Evolutionary conservation across 2,888 invertebrate genomes (phyloP), one percentile per base, ranked within the genome.

Genomic region (Ferdinandea cuprea): DNA sequence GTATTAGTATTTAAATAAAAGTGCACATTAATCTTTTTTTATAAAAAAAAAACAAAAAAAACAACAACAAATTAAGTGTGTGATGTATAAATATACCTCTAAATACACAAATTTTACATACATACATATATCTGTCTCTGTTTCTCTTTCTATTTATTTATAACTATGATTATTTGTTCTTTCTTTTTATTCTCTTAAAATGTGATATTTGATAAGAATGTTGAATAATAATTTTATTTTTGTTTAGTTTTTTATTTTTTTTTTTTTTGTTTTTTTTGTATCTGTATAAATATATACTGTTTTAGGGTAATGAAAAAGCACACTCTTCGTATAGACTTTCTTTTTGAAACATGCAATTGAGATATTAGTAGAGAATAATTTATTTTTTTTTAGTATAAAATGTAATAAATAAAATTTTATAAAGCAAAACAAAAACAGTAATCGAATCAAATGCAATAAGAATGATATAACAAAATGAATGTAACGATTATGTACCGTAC

Each of bases 141-240:
- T 73, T 15, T 52, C 19, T 50, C 8, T 25, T 44, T 46, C 9
- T 48, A 11, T 59, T 59, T 0, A 6, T 48, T 28, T 58, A 2
- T 13, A 3, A 11, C 48, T 59, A 50, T 58, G 25, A 13, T 65
- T 7, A 1, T 40, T 40, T 6, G 2, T 13, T 15, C 19, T 58
- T 58, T 25, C 6, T 35, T 30, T 52, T 7, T 68, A 17, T 50
- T 15, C 61, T 78, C 19, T 40, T 83, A 30, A 83, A 83, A 83
- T 83, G 83, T 83, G 83, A 83, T 83, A 83, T 83, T 73, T 72
- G 56, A 37, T 73, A 73, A 78, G 69, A 15, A 61, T 52, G 37
- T 74, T 63, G 30, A 59, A 52, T 42, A n/a, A n/a, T n/a, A n/a
- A n/a, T n/a, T n/a, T n/a, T n/a, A 17, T 63, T 56, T 40, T 42